Evolutionary conservation across 2,797 vertebrate species (phyloP), one percentile per base, ranked within the genome.

Genomic region (Dermochelys coriacea): DNA sequence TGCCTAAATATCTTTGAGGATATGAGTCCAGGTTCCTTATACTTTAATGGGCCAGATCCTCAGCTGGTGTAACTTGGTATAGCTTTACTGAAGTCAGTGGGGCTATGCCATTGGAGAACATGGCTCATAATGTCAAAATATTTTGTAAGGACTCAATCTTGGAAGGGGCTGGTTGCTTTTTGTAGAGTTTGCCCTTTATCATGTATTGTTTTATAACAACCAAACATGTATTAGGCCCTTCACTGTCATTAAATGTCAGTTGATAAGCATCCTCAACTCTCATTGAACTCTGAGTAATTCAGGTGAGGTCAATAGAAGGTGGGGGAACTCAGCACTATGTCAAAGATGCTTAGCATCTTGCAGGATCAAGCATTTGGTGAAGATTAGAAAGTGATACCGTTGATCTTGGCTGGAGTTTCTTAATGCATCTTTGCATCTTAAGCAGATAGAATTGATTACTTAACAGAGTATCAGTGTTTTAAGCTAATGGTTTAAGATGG

Each of bases 371-470:
- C 55, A 54, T 52, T 21, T 29, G 55, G 64, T 37, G 59, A 80
- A 2, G 2, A 18, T 88, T 12, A 31, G 82, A 59, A 90, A 85
- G 50, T 6, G 37, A 10, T 31, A 11, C 37, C 45, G 51, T 27
- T 92, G 27, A 37, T 85, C n/a, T 80, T 89, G 84, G 29, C 71
- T 78, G 71, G 16, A 16, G 61, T n/a, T 80, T 55, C 45, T 34
- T 80, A 91, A 29, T 2, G 80, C 10, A 45, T 11, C 34, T 82
- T 74, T 54, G 29, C 80, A 45, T 21, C 23, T 80, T 6, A 85
- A 95, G 45, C 82, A 94, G 95, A 79, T 2, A 27, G 64, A 80
- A 88, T 93, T 80, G 80, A 97, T 92, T 84, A 54, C 37, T 93
- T 78, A 80, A 80, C 9, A 51, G 81, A 93, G 31, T 25, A 74